phyloP scores from a whole-genome alignment of 1,140 invertebrate genomes.

The Eriocheir sinensis region DNA sequence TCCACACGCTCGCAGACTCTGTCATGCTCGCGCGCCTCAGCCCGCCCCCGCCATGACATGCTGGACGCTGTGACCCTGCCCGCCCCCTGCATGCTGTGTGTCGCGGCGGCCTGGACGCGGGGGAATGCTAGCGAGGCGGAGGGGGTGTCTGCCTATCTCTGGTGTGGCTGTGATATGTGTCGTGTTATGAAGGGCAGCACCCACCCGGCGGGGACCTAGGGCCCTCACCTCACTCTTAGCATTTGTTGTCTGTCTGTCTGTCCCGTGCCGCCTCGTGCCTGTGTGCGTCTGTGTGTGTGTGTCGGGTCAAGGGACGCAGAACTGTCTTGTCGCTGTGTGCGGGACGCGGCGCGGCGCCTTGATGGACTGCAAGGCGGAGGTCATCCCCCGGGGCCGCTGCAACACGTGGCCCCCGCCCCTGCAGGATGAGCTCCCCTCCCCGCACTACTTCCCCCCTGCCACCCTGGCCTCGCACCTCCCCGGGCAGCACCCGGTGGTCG shows the following conservation, averaged over 20 bases:
- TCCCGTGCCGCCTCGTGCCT: neutral
- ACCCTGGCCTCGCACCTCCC: slow-evolving; percentile 33
- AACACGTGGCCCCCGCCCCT: slow-evolving; percentile 75
- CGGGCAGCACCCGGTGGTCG: slow-evolving; percentile 32
- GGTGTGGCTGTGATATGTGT: slow-evolving; percentile 69
- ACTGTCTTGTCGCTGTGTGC: slow-evolving; percentile 11
- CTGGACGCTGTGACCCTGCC: slow-evolving; percentile 51
- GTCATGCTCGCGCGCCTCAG: neutral
- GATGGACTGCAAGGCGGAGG: slow-evolving; percentile 67
- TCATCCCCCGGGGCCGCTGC: slow-evolving; percentile 73
- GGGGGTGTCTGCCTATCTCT: slow-evolving; percentile 63
- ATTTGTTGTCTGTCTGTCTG: slow-evolving; percentile 40
- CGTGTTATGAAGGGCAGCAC: slow-evolving; percentile 56
- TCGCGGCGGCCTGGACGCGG: slow-evolving; percentile 8
- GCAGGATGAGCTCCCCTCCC: slow-evolving; percentile 57
- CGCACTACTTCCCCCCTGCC: slow-evolving; percentile 57
- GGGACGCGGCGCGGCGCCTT: slow-evolving; percentile 23
- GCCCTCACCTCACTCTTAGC: slow-evolving; percentile 54
- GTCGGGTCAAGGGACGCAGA: neutral
- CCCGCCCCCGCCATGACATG: slow-evolving; percentile 29
- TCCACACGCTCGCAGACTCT: slow-evolving; percentile 51
- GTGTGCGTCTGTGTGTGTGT: slow-evolving; percentile 38
- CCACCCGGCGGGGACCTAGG: slow-evolving; percentile 58
- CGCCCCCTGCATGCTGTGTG: neutral
- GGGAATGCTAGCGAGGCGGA: slow-evolving; percentile 47